Percentiles rank a stretch among this genome's conserved stretches.
phyloP scores from a whole-genome alignment of 2,888 invertebrate genomes.

The Noctua janthina region DNA sequence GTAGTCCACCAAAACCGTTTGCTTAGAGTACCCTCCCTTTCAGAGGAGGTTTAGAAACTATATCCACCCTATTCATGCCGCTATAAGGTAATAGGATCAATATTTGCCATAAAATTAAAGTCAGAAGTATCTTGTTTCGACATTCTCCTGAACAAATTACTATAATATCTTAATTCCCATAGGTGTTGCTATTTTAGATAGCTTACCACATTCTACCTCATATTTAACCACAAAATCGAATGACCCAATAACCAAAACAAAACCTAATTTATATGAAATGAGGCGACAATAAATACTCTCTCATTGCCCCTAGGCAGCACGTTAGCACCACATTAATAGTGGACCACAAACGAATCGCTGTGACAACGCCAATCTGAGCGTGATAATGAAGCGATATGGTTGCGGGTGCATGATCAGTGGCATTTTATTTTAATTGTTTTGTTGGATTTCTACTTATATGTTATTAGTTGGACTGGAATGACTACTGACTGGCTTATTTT shows the following conservation, averaged over 20 bases:
- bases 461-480: background rate
- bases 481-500: background rate
- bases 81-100: background rate
- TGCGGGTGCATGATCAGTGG: background rate
- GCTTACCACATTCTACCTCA: background rate
- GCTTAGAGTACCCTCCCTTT: background rate
- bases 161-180: background rate
- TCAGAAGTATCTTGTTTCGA: background rate
- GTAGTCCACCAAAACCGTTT: background rate
- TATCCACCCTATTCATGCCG: background rate
- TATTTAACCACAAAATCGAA: slow-evolving; percentile 4
- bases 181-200: background rate
- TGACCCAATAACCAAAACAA: slow-evolving; percentile 3
- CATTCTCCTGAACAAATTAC: background rate
- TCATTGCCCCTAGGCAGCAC: slow-evolving; percentile 10
- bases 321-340: slow-evolving; percentile 41
- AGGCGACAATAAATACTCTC: slow-evolving; percentile 23
- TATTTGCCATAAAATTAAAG: background rate
- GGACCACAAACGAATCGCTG: slow-evolving; percentile 45
- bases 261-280: slow-evolving; percentile 31
- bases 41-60: background rate
- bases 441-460: background rate
- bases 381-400: slow-evolving; percentile 33
- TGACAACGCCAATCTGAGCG: slow-evolving; percentile 41
- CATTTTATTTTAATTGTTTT: slow-evolving; percentile 24